These are phyloP conservation scores for Erythrocercus mccallii DNA, from an alignment of 2,113 vertebrate species.

Conservation along the genomic window DNA sequence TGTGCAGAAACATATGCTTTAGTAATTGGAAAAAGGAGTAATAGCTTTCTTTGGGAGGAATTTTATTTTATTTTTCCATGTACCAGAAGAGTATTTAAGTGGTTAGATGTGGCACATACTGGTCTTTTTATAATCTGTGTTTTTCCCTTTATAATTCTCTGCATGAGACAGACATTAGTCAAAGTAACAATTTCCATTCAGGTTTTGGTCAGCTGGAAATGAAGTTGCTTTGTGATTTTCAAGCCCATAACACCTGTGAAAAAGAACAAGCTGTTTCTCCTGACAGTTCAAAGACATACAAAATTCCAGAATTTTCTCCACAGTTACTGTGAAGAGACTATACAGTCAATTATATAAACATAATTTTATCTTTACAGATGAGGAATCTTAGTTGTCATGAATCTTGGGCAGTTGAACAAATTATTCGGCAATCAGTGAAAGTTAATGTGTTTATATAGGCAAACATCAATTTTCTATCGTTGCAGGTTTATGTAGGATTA, in stretches of 20 bases:
- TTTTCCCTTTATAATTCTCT: background rate
- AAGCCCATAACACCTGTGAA: background rate
- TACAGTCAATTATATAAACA: background rate
- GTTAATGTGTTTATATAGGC: conserved; percentile 7
- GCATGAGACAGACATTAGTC: background rate
- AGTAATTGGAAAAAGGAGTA: background rate
- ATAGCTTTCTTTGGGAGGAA: background rate
- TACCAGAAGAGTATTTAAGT: background rate
- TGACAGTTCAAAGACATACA: background rate
- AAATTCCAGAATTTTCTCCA: background rate
- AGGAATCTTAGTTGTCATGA: background rate
- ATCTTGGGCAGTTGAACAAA: background rate
- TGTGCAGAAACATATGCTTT: background rate
- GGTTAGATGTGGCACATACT: background rate
- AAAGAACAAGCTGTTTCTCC: background rate
- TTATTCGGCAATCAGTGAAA: background rate
- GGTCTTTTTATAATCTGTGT: background rate
- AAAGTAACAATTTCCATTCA: conserved; percentile 16
- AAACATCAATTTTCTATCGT: background rate
- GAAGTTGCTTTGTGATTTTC: background rate
- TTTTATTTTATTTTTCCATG: background rate
- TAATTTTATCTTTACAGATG: background rate
- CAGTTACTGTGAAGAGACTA: background rate
- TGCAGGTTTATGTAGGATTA: background rate
- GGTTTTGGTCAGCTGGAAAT: background rate